Conservation (phyloP, 2,113 vertebrate species). For the Rhagologus leucostigma region DNA sequence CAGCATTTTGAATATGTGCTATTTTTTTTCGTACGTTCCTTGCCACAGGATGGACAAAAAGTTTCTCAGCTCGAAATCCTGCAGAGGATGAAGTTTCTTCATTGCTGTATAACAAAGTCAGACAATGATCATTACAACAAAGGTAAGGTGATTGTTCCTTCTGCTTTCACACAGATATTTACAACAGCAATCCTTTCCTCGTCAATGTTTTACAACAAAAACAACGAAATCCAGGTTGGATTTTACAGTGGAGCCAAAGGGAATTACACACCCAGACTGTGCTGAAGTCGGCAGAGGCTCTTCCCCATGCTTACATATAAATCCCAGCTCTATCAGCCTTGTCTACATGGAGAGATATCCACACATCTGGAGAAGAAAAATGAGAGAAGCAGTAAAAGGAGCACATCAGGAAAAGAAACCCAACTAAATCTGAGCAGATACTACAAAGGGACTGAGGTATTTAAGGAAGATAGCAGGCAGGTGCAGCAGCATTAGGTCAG, state of each 20-base stretch:
- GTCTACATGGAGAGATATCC: not conserved
- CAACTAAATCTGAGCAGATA: not conserved
- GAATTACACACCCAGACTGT: not conserved
- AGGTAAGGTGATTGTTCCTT: not conserved
- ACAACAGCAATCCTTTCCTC: not conserved
- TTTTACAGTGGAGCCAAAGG: not conserved
- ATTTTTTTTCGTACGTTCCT: not conserved
- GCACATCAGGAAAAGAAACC: not conserved
- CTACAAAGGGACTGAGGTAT: not conserved
- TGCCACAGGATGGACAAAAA: not conserved
- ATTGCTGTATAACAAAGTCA: not conserved
- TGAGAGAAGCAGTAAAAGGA: not conserved
- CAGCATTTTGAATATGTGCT: not conserved
- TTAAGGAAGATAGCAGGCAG: not conserved
- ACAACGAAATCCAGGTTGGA: not conserved
- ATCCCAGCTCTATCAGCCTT: not conserved
- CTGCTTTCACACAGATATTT: not conserved
- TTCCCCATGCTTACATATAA: not conserved
- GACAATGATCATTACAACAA: not conserved
- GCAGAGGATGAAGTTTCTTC: not conserved
- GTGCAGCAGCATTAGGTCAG: not conserved
- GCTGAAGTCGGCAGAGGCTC: not conserved
- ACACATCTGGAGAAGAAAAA: not conserved
- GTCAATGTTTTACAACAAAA: not conserved
- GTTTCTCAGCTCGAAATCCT: not conserved